A percentile compares a stretch with the other conserved stretches of the same genome.
phyloP scores from a whole-genome alignment of 2,888 invertebrate species.

The Trichogramma evanescens region DNA sequence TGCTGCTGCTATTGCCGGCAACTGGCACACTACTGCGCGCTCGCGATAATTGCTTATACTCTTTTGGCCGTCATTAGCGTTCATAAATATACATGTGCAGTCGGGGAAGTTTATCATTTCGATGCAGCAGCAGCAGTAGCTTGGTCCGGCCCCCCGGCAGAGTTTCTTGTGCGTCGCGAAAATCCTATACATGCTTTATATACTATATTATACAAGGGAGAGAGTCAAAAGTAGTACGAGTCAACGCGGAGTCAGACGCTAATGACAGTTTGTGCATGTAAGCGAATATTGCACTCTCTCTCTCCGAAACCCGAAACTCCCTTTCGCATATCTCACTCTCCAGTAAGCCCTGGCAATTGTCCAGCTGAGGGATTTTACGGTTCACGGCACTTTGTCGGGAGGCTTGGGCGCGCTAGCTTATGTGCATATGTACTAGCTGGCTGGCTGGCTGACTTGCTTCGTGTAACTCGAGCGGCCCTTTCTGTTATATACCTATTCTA shows the following conservation, averaged over 20 bases:
- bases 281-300: not conserved
- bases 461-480: not conserved
- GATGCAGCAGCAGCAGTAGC: not conserved
- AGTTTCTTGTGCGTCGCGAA: not conserved
- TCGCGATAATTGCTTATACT: too few relatives aligned
- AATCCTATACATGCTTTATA: not conserved
- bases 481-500: not conserved
- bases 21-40: too few relatives aligned
- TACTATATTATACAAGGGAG: too few relatives aligned
- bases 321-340: not conserved
- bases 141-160: not conserved
- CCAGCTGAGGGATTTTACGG: conserved; percentile 1
- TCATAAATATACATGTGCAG: too few relatives aligned
- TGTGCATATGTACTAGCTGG: not conserved
- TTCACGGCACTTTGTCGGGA: not conserved
- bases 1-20: too few relatives aligned
- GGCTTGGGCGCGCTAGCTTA: not conserved
- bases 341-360: conserved; percentile 6
- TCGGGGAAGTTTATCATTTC: too few relatives aligned
- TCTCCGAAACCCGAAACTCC: too few relatives aligned
- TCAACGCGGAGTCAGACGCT: conserved; percentile 12
- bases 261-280: not conserved
- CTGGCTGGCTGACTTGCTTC: not conserved
- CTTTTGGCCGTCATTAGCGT: too few relatives aligned
- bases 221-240: conserved; percentile 4